These are phyloP conservation scores for Atta texana DNA, from an alignment of 1,140 invertebrate genomes.

Conservation along the genomic window DNA sequence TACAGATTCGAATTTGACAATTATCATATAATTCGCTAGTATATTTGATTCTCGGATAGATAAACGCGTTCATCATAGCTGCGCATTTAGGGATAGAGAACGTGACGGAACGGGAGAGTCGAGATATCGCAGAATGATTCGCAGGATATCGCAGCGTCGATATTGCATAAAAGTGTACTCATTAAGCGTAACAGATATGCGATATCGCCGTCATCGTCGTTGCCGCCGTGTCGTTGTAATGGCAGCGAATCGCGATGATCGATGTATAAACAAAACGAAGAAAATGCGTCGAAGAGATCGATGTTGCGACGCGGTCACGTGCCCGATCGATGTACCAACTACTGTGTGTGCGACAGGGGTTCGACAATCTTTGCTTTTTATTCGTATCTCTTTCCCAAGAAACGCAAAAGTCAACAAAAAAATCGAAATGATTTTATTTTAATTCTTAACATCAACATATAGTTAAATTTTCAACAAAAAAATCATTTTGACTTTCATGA, in stretches of 20 bases:
- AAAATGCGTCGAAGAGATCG: constrained; percentile 39
- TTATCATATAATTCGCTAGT: neutral
- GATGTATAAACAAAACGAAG: constrained; percentile 42
- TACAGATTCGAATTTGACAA: neutral
- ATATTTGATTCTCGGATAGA: neutral
- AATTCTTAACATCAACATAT: too few relatives aligned
- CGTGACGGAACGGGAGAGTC: neutral
- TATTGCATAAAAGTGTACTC: constrained; percentile 34
- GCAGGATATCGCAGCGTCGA: constrained; percentile 10
- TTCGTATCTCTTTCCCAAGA: neutral
- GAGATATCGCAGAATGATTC: constrained; percentile 7
- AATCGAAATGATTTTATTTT: too few relatives aligned
- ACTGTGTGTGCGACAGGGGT: neutral
- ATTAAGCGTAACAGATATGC: constrained; percentile 20
- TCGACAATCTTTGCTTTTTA: neutral
- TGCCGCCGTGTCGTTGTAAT: neutral
- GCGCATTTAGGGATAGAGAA: neutral
- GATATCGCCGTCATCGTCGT: neutral
- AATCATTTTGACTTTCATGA: too few relatives aligned
- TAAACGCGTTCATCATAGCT: neutral
- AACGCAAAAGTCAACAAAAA: too few relatives aligned
- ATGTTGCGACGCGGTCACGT: constrained; percentile 28
- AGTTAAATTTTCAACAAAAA: too few relatives aligned
- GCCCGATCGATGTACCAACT: constrained; percentile 1
- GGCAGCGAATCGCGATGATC: neutral